Evolutionary conservation across 2,888 invertebrate genomes (phyloP).

Genomic region (Ashinkailepas kermadecensis): DNA sequence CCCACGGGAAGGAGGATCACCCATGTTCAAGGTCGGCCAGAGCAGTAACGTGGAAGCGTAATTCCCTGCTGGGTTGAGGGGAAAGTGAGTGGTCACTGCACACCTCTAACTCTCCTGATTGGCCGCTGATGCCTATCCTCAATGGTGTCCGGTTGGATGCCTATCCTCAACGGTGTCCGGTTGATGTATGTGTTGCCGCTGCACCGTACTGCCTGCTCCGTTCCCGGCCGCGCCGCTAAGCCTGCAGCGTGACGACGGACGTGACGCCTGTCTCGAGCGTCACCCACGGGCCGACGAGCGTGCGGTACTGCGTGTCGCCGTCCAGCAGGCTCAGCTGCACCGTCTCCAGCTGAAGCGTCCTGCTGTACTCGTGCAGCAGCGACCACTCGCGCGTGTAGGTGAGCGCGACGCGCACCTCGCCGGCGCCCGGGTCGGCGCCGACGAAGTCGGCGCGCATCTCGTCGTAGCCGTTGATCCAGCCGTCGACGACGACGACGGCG

Average conservation of each 20-base stretch:
- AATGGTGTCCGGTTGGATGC: no score
- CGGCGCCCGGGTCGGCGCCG: background rate
- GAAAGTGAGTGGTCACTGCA: no score
- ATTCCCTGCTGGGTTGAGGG: no score
- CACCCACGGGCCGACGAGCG: background rate
- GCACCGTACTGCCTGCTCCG: no score
- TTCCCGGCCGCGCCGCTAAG: background rate
- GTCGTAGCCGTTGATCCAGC: background rate
- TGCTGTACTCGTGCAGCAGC: background rate
- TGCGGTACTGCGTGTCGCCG: slow-evolving; percentile 16
- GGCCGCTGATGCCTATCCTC: no score
- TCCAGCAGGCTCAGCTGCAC: slow-evolving; percentile 23
- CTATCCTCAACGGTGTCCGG: no score
- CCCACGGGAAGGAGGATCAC: no score
- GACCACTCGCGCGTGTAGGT: background rate
- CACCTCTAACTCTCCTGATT: no score
- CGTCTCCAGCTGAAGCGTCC: background rate
- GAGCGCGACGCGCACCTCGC: background rate
- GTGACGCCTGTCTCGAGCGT: background rate
- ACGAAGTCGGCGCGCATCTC: background rate
- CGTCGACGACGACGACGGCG: background rate
- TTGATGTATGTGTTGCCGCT: no score
- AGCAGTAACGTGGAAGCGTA: no score
- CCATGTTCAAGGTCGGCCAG: no score
- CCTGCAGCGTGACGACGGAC: background rate